Evolutionary conservation across 2,888 invertebrate genomes (phyloP).

Genomic region (Rhodophaea formosa): DNA sequence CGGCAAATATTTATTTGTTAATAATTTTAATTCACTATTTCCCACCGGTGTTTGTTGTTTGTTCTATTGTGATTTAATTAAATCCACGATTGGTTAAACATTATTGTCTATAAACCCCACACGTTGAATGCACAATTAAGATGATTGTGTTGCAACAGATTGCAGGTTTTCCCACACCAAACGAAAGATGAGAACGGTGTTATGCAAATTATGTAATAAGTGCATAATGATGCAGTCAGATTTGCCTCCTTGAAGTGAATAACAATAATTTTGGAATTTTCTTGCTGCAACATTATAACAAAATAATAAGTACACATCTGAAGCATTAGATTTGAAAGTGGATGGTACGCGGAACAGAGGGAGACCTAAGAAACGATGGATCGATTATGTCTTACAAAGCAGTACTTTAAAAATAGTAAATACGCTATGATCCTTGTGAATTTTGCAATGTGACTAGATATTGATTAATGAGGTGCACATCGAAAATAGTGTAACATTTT

Average conservation of each 20-base stretch:
- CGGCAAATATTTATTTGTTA: no score
- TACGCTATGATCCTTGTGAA: no score
- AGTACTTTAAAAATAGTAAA: no score
- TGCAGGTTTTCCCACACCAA: slow-evolving; percentile 11
- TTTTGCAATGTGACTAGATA: background rate
- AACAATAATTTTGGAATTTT: background rate
- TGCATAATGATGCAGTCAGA: slow-evolving; percentile 1
- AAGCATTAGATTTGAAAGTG: no score
- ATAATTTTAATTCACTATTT: no score
- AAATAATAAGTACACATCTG: no score
- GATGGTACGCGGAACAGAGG: no score
- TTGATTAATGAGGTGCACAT: background rate
- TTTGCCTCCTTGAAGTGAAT: background rate
- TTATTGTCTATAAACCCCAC: slow-evolving; percentile 6
- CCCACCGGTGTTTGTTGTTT: no score
- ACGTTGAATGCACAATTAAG: slow-evolving; percentile 13
- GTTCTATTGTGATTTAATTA: background rate
- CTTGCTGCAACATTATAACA: no score
- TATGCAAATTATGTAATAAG: slow-evolving; percentile 1
- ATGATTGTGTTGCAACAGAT: slow-evolving; percentile 10
- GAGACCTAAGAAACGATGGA: no score
- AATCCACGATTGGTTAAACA: background rate
- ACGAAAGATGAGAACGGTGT: slow-evolving; percentile 6
- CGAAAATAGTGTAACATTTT: background rate
- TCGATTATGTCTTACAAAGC: no score